Evolutionary conservation across 2,797 vertebrate genomes (phyloP).

Genomic region (Sebastolobus altivelis): DNA sequence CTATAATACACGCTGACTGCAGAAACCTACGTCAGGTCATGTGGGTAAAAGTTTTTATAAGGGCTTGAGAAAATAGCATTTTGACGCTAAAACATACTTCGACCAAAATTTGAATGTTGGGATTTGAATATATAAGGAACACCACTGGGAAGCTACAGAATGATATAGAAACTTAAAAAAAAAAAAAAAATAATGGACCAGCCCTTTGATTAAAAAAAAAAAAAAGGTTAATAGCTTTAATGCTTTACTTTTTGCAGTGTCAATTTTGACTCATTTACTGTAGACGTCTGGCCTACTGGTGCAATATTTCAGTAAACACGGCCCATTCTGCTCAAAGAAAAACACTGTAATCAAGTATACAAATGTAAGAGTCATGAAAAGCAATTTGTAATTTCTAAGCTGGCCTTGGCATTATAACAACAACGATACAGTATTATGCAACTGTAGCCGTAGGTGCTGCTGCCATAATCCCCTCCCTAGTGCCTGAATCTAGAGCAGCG

Average conservation of each 20-base stretch:
- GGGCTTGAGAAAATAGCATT: too few species aligned
- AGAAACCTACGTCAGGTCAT: too few species aligned
- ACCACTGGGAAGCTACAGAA: too few species aligned
- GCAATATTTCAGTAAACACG: not conserved
- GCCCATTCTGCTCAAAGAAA: not conserved
- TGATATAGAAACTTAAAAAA: too few species aligned
- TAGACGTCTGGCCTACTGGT: not conserved
- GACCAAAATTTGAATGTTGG: too few species aligned
- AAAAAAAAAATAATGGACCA: too few species aligned
- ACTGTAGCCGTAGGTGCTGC: constrained; percentile 60
- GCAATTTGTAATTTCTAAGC: constrained; percentile 25
- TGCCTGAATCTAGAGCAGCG: constrained; percentile 72
- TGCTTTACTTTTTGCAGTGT: not conserved
- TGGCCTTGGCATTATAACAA: constrained; percentile 11
- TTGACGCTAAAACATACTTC: too few species aligned
- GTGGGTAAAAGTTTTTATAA: too few species aligned
- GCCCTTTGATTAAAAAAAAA: too few species aligned
- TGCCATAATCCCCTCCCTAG: constrained; percentile 67
- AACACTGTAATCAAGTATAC: not conserved
- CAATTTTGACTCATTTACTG: not conserved
- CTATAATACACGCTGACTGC: too few species aligned
- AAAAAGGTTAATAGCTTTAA: too few species aligned
- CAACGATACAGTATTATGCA: constrained; percentile 53
- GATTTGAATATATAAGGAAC: too few species aligned
- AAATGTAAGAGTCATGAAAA: constrained; percentile 27